Evolutionary conservation across 1,140 invertebrate genomes (phyloP), one percentile per base, ranked within the genome.

Genomic region (Cylas formicarius): DNA sequence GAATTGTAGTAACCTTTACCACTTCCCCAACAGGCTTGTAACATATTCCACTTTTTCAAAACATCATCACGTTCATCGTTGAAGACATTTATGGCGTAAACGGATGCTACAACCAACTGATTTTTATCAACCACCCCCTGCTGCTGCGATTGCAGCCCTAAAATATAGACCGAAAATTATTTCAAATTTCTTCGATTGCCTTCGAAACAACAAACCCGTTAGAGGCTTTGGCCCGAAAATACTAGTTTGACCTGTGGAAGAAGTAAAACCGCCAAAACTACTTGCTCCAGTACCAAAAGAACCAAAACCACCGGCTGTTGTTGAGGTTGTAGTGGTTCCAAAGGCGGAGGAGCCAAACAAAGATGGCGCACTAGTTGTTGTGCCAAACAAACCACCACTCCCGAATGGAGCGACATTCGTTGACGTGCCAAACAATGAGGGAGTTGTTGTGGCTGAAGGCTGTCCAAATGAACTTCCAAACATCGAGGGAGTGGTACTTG

Each of bases 31-130:
- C 85, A 81, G 1, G 92, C 90, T 67, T 95, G 91, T 26, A 97
- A 68, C 43, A 92, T 80, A 63, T 97, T 97, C 85, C 90, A 95
- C 62, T 87, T 87, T 2, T 89, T 87, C 23, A 97, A 73, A 20
- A 91, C 84, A 45, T 82, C 80, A 63, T 97, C 93, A 23, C 91
- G 71, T 57, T 97, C 92, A 68, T 96, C 92, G 21, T 87, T 87
- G 67, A 89, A 96, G 14, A 95, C 77, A 34, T 82, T 80, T 29
- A 89, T 90, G 62, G 68, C 28, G 62, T 69, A 50, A 60, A 65
- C 51, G 3, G 60, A 62, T 0, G 60, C 48, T 7, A 65, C 26
- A 1, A 50, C 49, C 47, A 60, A 56, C 38, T 65, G 61, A 32
- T 47, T 54, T 44, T 55, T 57, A 24, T 14, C 48, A 28, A 29